A percentile compares a stretch with the other conserved stretches of the same genome.
Evolutionary conservation across 2,113 vertebrate species (phyloP).

Genomic region (Xyrauchen texanus): DNA sequence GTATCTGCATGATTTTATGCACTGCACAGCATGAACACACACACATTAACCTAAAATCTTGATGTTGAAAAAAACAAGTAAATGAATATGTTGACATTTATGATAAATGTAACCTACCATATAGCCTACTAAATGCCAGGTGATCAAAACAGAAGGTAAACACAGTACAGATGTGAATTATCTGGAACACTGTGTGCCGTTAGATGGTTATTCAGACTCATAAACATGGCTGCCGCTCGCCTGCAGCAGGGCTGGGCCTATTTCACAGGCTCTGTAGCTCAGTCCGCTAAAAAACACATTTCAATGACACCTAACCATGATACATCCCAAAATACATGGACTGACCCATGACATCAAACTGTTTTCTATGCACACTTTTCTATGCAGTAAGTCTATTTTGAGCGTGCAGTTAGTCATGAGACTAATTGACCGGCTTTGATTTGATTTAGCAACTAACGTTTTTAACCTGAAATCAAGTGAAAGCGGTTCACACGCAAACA

Average conservation of each 20-base stretch:
- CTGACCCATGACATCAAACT: neutral
- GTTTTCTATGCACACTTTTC: too few relatives aligned
- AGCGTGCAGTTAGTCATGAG: neutral
- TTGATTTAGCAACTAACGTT: neutral
- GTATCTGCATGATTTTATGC: too few relatives aligned
- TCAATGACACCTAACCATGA: neutral
- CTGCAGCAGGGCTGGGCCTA: constrained; percentile 58
- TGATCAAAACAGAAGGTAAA: too few relatives aligned
- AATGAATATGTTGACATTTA: too few relatives aligned
- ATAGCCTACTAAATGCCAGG: too few relatives aligned
- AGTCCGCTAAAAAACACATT: constrained; percentile 8
- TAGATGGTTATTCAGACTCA: constrained; percentile 35
- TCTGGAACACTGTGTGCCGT: neutral
- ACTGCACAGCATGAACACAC: too few relatives aligned
- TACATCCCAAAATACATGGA: neutral
- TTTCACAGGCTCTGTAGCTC: neutral
- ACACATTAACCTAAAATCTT: too few relatives aligned
- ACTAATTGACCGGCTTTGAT: neutral
- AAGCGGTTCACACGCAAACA: too few relatives aligned
- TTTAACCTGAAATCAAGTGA: too few relatives aligned
- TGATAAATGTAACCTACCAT: too few relatives aligned
- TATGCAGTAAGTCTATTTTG: too few relatives aligned
- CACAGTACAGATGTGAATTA: neutral
- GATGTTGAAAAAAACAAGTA: too few relatives aligned
- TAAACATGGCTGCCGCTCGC: constrained; percentile 57